Evolutionary conservation across 1,140 invertebrate genomes (phyloP), one percentile per base, ranked within the genome.

Genomic region (Antheraea mylitta): DNA sequence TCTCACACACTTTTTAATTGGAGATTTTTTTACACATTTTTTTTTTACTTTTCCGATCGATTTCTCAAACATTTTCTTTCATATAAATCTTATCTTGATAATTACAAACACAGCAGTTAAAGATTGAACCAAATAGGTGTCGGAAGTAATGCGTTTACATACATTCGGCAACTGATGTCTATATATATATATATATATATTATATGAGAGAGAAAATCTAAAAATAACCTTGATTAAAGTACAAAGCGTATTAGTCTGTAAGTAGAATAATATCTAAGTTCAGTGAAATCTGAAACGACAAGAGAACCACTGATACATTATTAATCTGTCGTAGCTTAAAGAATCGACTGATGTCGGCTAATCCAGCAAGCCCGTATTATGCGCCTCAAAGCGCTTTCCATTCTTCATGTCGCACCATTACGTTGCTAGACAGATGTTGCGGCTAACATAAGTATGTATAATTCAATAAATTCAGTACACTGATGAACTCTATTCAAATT

Each of bases 261-360:
- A 53, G 45, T 16, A n/a, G 11, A 13, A 53, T 53, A 53, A 53
- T 53, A 53, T 53, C 5, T n/a, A 53, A 53, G 45, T 53, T 13
- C 16, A 53, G 1, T 53, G 45, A 53, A 53, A 53, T n/a, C 45
- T 53, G 11, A n/a, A n/a, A 53, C 16, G 13, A 61, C 19, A 30
- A 61, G 18, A 61, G 19, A 61, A n/a, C 13, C 60, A 61, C 30
- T 36, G 18, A 61, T 61, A 61, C 60, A 36, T 61, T 30, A 61
- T n/a, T 61, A 61, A 61, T 61, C 11, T 22, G 30, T 61, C 16
- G 9, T 36, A 13, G 60, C 30, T 22, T 61, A 61, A 61, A 36
- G 30, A 61, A 61, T 30, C 60, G 60, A 61, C 30, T 61, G 60
- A 61, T 61, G 60, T 61, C 60, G 19, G 60, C 19, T 61, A 61